A percentile compares a stretch with the other conserved stretches of the same genome.
phyloP scores from a whole-genome alignment of 1,140 invertebrate species.

The Yoshiicerus persimilis region DNA sequence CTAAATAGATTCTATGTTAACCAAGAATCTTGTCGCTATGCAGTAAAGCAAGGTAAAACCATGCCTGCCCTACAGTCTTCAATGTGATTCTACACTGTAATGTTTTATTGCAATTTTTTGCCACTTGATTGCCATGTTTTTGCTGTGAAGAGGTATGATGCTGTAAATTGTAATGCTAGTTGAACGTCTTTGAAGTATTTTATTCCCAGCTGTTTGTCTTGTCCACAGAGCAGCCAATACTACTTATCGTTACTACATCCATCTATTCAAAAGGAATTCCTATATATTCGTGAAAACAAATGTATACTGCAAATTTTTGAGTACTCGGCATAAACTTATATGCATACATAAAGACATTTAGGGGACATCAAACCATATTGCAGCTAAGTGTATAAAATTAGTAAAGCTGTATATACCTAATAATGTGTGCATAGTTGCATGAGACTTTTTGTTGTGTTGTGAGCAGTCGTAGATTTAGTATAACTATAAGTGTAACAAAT shows the following conservation, averaged over 20 bases:
- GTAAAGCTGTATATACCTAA: background rate
- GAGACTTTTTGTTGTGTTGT: too few species aligned
- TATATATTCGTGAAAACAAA: too few species aligned
- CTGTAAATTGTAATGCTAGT: background rate
- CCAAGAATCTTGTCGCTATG: background rate
- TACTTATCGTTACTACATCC: background rate
- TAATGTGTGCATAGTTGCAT: too few species aligned
- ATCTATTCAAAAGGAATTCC: background rate
- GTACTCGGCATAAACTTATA: too few species aligned
- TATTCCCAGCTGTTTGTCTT: background rate
- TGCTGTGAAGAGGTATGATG: background rate
- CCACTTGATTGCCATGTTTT: background rate
- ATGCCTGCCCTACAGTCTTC: background rate
- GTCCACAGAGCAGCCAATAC: background rate
- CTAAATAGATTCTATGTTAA: background rate
- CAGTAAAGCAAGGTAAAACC: background rate
- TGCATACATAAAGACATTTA: too few species aligned
- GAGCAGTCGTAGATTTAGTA: too few species aligned
- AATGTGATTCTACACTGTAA: background rate
- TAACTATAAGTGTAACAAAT: too few species aligned
- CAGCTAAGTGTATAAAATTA: background rate
- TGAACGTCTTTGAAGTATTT: background rate
- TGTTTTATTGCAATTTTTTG: background rate
- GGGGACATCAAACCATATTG: background rate
- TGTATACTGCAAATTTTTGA: too few species aligned